These are phyloP conservation scores for Trogon melanurus DNA, from an alignment of 2,113 vertebrate species.

Conservation along the genomic window DNA sequence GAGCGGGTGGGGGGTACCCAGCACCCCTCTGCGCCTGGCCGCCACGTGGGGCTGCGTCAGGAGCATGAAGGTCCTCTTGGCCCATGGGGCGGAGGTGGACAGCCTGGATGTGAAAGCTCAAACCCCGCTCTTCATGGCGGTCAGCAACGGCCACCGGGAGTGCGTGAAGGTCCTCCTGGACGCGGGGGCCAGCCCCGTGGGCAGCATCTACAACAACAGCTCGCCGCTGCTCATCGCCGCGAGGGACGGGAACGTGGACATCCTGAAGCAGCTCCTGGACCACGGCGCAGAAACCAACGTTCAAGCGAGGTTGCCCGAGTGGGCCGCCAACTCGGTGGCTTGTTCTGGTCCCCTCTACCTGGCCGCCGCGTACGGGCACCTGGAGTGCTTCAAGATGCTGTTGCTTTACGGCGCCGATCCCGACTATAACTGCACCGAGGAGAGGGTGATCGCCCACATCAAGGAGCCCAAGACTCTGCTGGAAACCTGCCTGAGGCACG, in stretches of 20 bases:
- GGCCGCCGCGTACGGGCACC: constrained; percentile 86
- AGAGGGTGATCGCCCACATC: constrained; percentile 78
- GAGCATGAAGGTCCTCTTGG: constrained; percentile 85
- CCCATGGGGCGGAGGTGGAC: constrained; percentile 89
- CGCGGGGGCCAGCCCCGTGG: constrained; percentile 85
- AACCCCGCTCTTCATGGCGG: constrained; percentile 91
- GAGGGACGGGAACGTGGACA: constrained; percentile 81
- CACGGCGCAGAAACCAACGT: constrained; percentile 87
- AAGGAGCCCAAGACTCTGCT: constrained; percentile 86
- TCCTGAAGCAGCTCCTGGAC: constrained; percentile 83
- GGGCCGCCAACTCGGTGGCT: constrained; percentile 81
- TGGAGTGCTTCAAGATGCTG: constrained; percentile 89
- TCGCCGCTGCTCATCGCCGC: constrained; percentile 88
- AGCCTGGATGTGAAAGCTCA: constrained; percentile 92
- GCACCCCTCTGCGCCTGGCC: constrained; percentile 87
- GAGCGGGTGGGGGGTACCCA: constrained; percentile 91
- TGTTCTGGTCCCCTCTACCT: constrained; percentile 92
- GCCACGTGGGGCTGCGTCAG: constrained; percentile 81
- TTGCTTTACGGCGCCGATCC: constrained; percentile 90
- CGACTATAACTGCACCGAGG: constrained; percentile 90
- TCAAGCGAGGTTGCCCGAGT: constrained; percentile 81
- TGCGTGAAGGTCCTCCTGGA: constrained; percentile 86
- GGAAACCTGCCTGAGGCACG: constrained; percentile 88
- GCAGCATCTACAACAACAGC: constrained; percentile 91
- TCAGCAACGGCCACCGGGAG: constrained; percentile 87